Percentiles rank a stretch among this genome's conserved stretches.
Evolutionary conservation across 2,113 vertebrate genomes (phyloP).

Genomic region (Nicator chloris): DNA sequence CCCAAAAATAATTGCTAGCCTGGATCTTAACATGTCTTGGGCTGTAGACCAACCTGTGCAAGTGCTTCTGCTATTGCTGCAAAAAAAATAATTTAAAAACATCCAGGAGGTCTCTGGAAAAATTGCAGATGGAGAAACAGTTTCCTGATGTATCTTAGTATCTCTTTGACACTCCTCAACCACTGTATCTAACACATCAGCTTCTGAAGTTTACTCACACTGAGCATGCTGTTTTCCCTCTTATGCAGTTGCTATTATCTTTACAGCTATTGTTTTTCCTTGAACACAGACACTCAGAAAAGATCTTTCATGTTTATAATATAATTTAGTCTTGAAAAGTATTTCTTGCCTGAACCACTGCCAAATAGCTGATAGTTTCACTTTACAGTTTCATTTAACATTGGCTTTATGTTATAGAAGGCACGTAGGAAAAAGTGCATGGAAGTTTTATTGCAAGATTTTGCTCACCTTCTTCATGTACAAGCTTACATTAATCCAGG

Average conservation of each 20-base stretch:
- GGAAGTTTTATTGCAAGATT: background rate
- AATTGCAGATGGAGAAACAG: background rate
- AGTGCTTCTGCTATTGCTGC: background rate
- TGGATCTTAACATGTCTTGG: background rate
- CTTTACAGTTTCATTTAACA: background rate
- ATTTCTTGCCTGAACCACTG: slow-evolving; percentile 2
- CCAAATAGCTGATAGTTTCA: slow-evolving; percentile 4
- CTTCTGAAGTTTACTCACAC: background rate
- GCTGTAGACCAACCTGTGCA: background rate
- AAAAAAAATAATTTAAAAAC: background rate
- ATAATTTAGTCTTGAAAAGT: background rate
- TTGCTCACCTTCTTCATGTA: background rate
- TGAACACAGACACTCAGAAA: background rate
- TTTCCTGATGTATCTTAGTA: background rate
- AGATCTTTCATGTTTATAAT: background rate
- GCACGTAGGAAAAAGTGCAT: background rate
- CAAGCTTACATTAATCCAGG: background rate
- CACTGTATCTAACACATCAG: background rate
- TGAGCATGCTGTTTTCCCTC: background rate
- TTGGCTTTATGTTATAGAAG: background rate
- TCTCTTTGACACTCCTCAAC: background rate
- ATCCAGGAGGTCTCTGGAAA: background rate
- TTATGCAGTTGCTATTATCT: background rate
- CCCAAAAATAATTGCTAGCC: slow-evolving; percentile 29
- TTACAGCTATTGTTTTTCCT: background rate